phyloP scores from a whole-genome alignment of 64 coral and sea anemone genomes.

The Exaiptasia diaphana region DNA sequence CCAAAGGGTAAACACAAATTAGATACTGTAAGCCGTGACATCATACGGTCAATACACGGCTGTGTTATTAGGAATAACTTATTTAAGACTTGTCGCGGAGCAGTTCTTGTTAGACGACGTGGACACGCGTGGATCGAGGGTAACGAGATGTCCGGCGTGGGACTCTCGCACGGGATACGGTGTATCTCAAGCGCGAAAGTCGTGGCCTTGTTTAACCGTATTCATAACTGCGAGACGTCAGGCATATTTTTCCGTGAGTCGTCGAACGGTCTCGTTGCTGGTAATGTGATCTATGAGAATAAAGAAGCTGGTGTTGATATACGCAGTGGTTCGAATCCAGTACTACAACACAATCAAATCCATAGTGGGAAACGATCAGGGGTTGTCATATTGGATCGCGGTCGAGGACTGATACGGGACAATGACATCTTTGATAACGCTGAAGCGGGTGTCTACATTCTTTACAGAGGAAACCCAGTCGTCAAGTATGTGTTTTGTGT shows the following conservation, averaged over 20 bases:
- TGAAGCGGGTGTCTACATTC: conserved; percentile 88
- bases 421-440: conserved; percentile 97
- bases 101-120: conserved; percentile 65
- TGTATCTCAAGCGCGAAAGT: conserved; percentile 80
- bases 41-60: conserved; percentile 78
- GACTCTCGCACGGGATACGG: conserved; percentile 49
- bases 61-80: conserved; percentile 81
- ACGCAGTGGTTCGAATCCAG: conserved; percentile 88
- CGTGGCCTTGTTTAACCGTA: conserved; percentile 77
- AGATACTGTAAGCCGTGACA: conserved; percentile 70
- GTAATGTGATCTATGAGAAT: conserved; percentile 84
- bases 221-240: conserved; percentile 84
- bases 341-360: conserved; percentile 89
- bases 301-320: conserved; percentile 91
- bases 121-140: conserved; percentile 92
- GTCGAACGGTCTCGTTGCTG: conserved; percentile 80
- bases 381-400: conserved; percentile 83
- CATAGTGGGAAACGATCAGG: conserved; percentile 85
- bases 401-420: conserved; percentile 71
- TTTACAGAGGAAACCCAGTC: conserved; percentile 79
- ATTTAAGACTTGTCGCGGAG: conserved; percentile 67
- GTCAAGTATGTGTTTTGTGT: conserved; percentile 80
- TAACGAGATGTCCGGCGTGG: conserved; percentile 71
- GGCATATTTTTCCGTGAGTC: conserved; percentile 90
- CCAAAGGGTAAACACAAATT: conserved; percentile 37